Conservation (phyloP, 2,888 invertebrate species). For the Chalcis sispes region DNA sequence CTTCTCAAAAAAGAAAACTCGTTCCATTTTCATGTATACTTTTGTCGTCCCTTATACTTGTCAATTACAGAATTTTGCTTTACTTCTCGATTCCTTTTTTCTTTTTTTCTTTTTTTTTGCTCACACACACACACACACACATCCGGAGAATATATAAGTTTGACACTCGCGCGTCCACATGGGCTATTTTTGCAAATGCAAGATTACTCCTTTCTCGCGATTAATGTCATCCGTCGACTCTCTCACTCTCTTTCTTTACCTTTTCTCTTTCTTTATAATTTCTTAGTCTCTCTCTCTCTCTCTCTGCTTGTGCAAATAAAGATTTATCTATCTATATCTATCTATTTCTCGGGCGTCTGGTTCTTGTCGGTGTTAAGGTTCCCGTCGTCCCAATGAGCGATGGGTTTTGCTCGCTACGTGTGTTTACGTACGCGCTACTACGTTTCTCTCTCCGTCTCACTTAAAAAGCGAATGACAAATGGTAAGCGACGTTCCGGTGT, state of each 20-base stretch:
- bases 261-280: too few relatives aligned
- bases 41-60: constrained; percentile 20
- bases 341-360: too few relatives aligned
- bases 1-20: background rate
- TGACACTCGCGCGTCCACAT: background rate
- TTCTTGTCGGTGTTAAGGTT: too few relatives aligned
- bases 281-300: too few relatives aligned
- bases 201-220: constrained; percentile 43
- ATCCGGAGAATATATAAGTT: background rate
- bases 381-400: too few relatives aligned
- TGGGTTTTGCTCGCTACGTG: too few relatives aligned
- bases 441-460: too few relatives aligned
- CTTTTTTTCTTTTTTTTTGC: constrained; percentile 3
- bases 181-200: background rate
- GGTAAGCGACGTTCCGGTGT: background rate
- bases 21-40: constrained; percentile 22
- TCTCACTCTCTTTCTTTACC: constrained; percentile 1
- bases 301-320: background rate
- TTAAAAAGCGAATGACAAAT: constrained; percentile 26
- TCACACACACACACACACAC: background rate
- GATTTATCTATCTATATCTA: background rate
- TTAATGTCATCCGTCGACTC: constrained; percentile 48
- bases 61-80: constrained; percentile 31
- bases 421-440: too few relatives aligned
- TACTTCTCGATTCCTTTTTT: background rate